Base-by-base conservation (phyloP, 2,888 invertebrate genomes). In the Zaprionus bogoriensis region DNA sequence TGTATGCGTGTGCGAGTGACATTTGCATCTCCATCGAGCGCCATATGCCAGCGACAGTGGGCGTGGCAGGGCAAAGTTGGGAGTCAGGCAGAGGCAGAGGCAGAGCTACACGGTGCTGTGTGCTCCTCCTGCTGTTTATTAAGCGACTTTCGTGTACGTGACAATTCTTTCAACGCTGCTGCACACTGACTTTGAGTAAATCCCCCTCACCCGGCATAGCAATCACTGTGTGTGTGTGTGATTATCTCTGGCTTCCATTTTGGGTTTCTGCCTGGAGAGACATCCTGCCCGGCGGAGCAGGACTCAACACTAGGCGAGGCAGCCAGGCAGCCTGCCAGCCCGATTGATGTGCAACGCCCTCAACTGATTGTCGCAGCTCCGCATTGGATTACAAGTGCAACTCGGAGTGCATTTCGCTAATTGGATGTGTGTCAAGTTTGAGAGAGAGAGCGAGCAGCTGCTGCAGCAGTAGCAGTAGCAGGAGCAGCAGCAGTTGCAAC, bases 351-450 rank as follows among this genome's bases (percentile, higher is more conserved):
- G 48, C 46, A 50, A 32, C 32, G 9, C 52, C 51, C 45, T 42
- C 50, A 51, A 27, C 30, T 22, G 54, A 38, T 50, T 62, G 55
- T 48, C n/a, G n/a, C 36, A n/a, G 19, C 41, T 46, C 30, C 25
- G 50, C 53, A 45, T 23, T 52, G 79, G 51, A 76, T 65, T 68
- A 63, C 64, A 65, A 68, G 50, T 64, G 70, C 68, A 68, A 58
- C 53, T 45, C 44, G 53, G 42, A 75, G 64, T 67, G 77, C 76
- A 75, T 67, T 76, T 64, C 79, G 68, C 79, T 76, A 76, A 76
- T 76, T 76, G 76, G 76, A 79, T 76, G 57, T 76, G 63, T 79
- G 79, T 76, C 72, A 76, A 57, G 46, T 57, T 47, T 57, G 60
- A 9, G 22, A 32, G 32, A 19, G 28, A 23, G 48, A 23, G 55